These are phyloP conservation scores for Pristionchus fissidentatus DNA, from an alignment of 2,888 invertebrate genomes.

Conservation along the genomic window DNA sequence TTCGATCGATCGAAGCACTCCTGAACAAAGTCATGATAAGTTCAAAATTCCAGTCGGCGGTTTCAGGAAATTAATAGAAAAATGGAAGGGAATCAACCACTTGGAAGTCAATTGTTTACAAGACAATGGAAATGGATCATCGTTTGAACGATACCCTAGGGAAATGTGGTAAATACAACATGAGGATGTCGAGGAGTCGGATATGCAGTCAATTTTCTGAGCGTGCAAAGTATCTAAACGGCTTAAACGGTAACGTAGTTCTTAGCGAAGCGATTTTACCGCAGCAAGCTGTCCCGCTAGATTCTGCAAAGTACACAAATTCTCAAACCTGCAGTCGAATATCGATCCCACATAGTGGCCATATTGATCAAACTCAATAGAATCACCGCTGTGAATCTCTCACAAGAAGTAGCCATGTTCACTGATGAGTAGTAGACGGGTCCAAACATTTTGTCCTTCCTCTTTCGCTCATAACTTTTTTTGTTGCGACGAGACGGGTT, in stretches of 20 bases:
- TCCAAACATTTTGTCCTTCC: not conserved
- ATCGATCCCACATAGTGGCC: constrained; percentile 36
- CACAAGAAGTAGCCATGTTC: not conserved
- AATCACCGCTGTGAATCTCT: not conserved
- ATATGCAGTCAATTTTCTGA: too few relatives aligned
- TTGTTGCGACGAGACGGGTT: too few relatives aligned
- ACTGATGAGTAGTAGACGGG: not conserved
- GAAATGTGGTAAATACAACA: too few relatives aligned
- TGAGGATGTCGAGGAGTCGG: too few relatives aligned
- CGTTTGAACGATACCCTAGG: too few relatives aligned
- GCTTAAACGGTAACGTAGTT: too few relatives aligned
- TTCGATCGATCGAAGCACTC: constrained; percentile 14
- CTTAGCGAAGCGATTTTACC: too few relatives aligned
- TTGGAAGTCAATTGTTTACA: not conserved
- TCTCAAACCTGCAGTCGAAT: constrained; percentile 31
- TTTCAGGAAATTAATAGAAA: not conserved
- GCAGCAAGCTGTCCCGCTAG: not conserved
- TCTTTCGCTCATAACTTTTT: not conserved
- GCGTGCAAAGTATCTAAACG: too few relatives aligned
- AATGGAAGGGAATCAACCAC: not conserved
- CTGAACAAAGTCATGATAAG: not conserved
- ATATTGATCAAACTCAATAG: constrained; percentile 26
- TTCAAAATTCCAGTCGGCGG: too few relatives aligned
- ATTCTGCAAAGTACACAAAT: too few relatives aligned
- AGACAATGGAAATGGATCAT: too few relatives aligned